Evolutionary conservation across 2,888 invertebrate species (phyloP).

Genomic region (Incurvaria masculella): DNA sequence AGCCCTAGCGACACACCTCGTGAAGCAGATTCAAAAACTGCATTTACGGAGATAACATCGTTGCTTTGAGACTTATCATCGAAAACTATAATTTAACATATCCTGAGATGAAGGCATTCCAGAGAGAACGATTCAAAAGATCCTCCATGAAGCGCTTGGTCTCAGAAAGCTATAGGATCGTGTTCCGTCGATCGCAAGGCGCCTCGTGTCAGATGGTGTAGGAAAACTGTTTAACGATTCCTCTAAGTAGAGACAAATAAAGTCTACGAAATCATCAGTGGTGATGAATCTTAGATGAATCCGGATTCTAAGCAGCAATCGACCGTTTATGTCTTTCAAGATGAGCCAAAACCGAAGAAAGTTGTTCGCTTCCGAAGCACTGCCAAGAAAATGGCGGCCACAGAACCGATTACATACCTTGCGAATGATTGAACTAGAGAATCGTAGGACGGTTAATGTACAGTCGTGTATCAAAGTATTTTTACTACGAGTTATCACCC

Average conservation of each 20-base stretch:
- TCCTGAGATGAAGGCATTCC: conserved; percentile 10
- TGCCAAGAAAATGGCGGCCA: conserved; percentile 4
- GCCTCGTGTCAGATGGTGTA: conserved; percentile 15
- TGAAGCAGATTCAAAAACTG: neutral
- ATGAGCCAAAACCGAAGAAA: conserved; percentile 11
- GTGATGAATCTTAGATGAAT: conserved; percentile 18
- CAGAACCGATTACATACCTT: neutral
- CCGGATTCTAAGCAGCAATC: conserved; percentile 15
- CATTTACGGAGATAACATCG: neutral
- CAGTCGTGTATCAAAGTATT: conserved; percentile 12
- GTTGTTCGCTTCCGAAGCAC: conserved; percentile 14
- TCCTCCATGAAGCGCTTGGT: conserved; percentile 13
- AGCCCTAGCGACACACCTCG: conserved; percentile 13
- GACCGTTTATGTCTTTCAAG: conserved; percentile 15
- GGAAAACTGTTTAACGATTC: conserved; percentile 9
- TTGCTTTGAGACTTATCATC: neutral
- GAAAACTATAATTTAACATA: neutral
- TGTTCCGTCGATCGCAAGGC: conserved; percentile 16
- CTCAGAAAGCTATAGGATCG: conserved; percentile 15
- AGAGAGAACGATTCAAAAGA: conserved; percentile 13
- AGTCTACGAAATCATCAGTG: conserved; percentile 17
- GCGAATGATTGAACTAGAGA: conserved; percentile 1
- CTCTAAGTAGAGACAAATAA: conserved; percentile 13
- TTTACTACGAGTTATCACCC: conserved; percentile 6
- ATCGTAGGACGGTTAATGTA: conserved; percentile 4